Percentiles rank a stretch among this genome's conserved stretches.
These are phyloP conservation scores for Campoletis sonorensis DNA, from an alignment of 1,140 invertebrate species.

Conservation along the genomic window DNA sequence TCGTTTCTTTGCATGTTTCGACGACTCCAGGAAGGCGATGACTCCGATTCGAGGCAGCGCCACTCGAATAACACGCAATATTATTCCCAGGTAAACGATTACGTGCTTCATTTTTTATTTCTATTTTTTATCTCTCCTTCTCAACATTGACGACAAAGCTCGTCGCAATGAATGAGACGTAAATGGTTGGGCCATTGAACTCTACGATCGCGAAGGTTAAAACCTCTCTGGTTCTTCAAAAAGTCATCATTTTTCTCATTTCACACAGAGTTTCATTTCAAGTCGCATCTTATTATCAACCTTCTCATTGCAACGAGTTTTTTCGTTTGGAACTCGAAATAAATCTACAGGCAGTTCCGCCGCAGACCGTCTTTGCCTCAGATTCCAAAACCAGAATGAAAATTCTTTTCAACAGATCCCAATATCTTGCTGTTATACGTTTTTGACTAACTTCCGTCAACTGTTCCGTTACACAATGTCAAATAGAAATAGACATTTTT, in stretches of 20 bases:
- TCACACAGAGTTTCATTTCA: too few relatives aligned
- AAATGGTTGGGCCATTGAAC: background rate
- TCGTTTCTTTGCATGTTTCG: background rate
- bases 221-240: background rate
- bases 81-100: constrained; percentile 78
- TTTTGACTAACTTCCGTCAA: too few relatives aligned
- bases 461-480: too few relatives aligned
- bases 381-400: too few relatives aligned
- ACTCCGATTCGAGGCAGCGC: constrained; percentile 80
- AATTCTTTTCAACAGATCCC: too few relatives aligned
- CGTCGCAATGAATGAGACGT: background rate
- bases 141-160: background rate
- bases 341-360: too few relatives aligned
- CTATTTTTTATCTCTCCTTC: background rate
- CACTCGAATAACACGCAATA: constrained; percentile 77
- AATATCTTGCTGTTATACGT: too few relatives aligned
- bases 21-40: constrained; percentile 80
- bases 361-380: too few relatives aligned
- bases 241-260: background rate
- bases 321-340: too few relatives aligned
- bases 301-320: too few relatives aligned
- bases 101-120: constrained; percentile 38
- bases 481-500: too few relatives aligned
- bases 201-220: background rate
- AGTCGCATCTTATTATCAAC: too few relatives aligned